Percentiles rank a stretch among this genome's conserved stretches.
Evolutionary conservation across 2,113 vertebrate species (phyloP).

Genomic region (Gadus chalcogrammus): DNA sequence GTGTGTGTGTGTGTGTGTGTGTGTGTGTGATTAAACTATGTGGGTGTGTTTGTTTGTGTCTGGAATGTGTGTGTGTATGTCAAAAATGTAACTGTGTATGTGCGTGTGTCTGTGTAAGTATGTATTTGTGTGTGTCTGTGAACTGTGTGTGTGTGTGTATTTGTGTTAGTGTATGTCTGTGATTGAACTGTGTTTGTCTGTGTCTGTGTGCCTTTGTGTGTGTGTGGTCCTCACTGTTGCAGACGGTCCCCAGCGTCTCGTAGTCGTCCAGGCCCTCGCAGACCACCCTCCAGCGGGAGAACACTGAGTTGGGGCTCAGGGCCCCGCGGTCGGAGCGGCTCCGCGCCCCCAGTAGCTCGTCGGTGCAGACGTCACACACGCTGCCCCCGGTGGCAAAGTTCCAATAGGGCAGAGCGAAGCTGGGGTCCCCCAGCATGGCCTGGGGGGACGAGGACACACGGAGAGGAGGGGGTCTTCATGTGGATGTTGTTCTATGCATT

Average conservation of each 20-base stretch:
- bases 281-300: constrained; percentile 88
- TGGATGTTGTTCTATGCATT: background rate
- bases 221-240: constrained; percentile 84
- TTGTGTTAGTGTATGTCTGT: constrained; percentile 6
- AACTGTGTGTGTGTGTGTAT: constrained; percentile 7
- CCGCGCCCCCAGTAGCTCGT: constrained; percentile 88
- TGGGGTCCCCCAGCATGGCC: constrained; percentile 85
- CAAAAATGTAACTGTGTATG: background rate
- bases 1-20: too few relatives aligned
- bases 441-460: constrained; percentile 38
- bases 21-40: too few relatives aligned
- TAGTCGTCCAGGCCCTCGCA: constrained; percentile 91
- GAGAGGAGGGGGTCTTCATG: background rate
- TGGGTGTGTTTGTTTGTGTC: background rate
- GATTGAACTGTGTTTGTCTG: background rate
- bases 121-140: constrained; percentile 3
- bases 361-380: constrained; percentile 87
- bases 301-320: constrained; percentile 87
- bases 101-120: constrained; percentile 2
- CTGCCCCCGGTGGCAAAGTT: constrained; percentile 94
- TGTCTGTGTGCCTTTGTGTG: constrained; percentile 6
- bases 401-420: constrained; percentile 93
- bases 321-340: constrained; percentile 82
- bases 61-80: background rate
- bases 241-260: constrained; percentile 87